These are phyloP conservation scores for Electrophaes corylata DNA, from an alignment of 2,888 invertebrate species.

Conservation along the genomic window DNA sequence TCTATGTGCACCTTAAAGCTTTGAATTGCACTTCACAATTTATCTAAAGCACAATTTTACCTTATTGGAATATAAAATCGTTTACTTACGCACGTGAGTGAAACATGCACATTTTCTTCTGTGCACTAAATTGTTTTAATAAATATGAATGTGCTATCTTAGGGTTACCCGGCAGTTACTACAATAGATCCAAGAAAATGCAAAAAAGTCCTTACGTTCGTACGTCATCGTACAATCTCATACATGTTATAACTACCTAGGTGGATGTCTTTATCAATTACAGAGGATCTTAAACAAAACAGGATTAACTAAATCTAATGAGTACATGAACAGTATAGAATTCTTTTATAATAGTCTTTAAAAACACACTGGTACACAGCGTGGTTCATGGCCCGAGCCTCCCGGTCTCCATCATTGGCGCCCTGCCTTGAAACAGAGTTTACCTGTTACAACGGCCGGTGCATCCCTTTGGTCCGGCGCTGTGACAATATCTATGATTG, in stretches of 20 bases:
- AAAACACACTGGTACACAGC: constrained; percentile 51
- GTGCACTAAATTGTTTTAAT: background rate
- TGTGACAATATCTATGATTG: constrained; percentile 97
- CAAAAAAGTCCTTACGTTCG: too few relatives aligned
- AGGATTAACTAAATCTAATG: background rate
- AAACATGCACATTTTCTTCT: background rate
- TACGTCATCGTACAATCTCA: too few relatives aligned
- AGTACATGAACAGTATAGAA: too few relatives aligned
- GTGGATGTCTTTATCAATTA: too few relatives aligned
- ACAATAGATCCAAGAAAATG: background rate
- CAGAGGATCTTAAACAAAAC: too few relatives aligned
- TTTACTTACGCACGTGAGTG: background rate
- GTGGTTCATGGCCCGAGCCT: constrained; percentile 66
- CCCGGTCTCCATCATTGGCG: constrained; percentile 58
- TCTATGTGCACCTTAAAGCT: constrained; percentile 22
- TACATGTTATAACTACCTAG: too few relatives aligned
- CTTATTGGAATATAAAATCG: background rate
- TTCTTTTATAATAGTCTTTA: background rate
- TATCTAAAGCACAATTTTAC: constrained; percentile 9
- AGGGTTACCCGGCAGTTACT: background rate
- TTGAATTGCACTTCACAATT: constrained; percentile 15
- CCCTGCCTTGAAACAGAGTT: constrained; percentile 87
- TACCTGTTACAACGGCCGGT: constrained; percentile 89
- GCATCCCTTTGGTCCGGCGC: constrained; percentile 90
- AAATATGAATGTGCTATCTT: background rate